Evolutionary conservation across 1,140 invertebrate species (phyloP), one percentile per base, ranked within the genome.

Genomic region (Musca domestica): DNA sequence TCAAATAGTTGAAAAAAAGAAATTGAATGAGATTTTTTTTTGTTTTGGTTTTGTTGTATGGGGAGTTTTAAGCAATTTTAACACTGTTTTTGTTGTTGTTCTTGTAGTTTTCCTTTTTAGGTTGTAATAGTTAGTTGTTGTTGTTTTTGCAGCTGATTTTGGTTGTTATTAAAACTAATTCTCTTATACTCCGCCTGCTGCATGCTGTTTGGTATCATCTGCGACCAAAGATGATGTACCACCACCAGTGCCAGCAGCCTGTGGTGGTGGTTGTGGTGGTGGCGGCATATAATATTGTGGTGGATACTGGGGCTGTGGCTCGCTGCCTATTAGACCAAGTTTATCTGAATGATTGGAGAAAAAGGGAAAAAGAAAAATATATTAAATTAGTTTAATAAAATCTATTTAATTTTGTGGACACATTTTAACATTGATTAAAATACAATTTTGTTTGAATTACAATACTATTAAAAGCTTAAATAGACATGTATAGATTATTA

Each of bases 291-390:
- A 76, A 64, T 84, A 84, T 56, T 71, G 76, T 67, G 82, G 83
- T 66, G 75, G 75, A 73, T 80, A 76, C 52, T 78, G 81, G 48
- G 77, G 72, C 54, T 76, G 77, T 71, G 82, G 81, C 67, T 83
- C 69, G 63, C 82, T 76, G 34, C 85, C 85, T 81, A 84, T 84
- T 71, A 80, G 75, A 64, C 77, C 77, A 63, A 80, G 77, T 74
- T 80, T 80, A 74, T 80, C 77, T 80, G 70, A 69, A 49, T 23
- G 61, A 14, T 46, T 23, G 49, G 19, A 19, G 15, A 19, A 15
- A 65, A 54, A 68, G 1, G 22, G 30, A 48, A 27, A 51, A 49
- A 49, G 34, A 52, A 51, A 68, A 52, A 17, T 54, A 10, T 5
- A 19, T 30, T 34, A 41, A 46, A 64, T 17, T 41, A 46, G 30